Base-by-base conservation (phyloP, 1,140 invertebrate species). In the Lamellibrachia luymesi region DNA sequence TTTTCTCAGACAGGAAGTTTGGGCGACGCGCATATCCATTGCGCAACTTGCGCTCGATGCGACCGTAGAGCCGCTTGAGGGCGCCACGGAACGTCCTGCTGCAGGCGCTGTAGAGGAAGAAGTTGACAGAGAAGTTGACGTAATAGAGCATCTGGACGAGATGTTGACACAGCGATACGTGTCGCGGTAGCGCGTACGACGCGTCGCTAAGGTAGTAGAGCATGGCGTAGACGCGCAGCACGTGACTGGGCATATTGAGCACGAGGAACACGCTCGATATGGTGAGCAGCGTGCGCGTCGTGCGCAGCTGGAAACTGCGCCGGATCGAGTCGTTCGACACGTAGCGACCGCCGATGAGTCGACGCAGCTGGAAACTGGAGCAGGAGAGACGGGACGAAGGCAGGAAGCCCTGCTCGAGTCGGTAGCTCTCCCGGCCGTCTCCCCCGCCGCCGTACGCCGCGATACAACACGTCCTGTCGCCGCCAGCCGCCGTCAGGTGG, bases 71-170 rank as follows among this genome's bases (percentile, higher is more conserved):
- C 25, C 92, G 27, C 50, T 50, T 91, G 25, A 93, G 91, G 50
- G 50, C 97, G 94, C 97, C 97, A 51, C 98, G 96, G 95, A 98
- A 98, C 96, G 98, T 98, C 95, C 98, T 97, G 2, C 98, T 98
- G 94, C 97, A 98, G 93, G 98, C 97, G 95, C 98, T 98, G 96
- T 98, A 98, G 51, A 98, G 97, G n/a, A 98, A 97, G 95, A 98
- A 98, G 96, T 98, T 98, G 91, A 98, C 98, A 93, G 98, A 98
- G 94, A 98, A 98, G 95, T 98, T 98, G 25, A 97, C 97, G 94
- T 98, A 97, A 96, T 98, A 98, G 25, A 98, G 96, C 27, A 96
- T 95, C 94, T 96, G 97, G 93, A 95, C 96, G 93, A 97, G 96
- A 93, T 97, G 97, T 94, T 98, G 97, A 38, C 64, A 80, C 64